Evolutionary conservation across 2,797 vertebrate genomes (phyloP).

Genomic region (Pantherophis alleghaniensis): DNA sequence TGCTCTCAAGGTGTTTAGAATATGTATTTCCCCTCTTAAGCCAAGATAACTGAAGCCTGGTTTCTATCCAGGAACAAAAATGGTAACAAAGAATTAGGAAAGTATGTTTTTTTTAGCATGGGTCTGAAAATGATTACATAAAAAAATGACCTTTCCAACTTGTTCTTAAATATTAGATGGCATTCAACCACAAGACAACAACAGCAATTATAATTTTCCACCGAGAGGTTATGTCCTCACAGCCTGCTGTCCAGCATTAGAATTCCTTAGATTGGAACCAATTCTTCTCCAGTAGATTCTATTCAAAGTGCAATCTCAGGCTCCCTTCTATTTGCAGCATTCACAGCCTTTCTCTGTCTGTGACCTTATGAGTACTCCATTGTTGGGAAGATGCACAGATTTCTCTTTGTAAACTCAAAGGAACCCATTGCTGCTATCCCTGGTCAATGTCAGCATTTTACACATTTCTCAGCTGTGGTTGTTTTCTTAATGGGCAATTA

Average conservation of each 20-base stretch:
- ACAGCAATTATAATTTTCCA: background rate
- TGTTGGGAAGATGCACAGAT: conserved; percentile 5
- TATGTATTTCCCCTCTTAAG: background rate
- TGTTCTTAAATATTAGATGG: background rate
- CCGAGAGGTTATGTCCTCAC: background rate
- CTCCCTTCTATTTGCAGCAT: background rate
- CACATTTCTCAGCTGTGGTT: background rate
- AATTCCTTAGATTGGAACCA: background rate
- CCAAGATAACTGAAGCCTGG: background rate
- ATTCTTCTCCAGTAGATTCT: background rate
- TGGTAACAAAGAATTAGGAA: background rate
- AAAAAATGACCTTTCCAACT: background rate
- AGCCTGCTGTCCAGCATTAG: background rate
- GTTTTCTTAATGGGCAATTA: background rate
- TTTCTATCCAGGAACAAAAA: conserved; percentile 13
- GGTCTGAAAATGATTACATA: background rate
- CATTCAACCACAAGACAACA: background rate
- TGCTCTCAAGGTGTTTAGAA: background rate
- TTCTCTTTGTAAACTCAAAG: conserved; percentile 8
- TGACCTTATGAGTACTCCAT: conserved; percentile 14
- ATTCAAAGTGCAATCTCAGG: background rate
- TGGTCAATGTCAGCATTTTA: background rate
- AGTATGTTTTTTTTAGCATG: background rate
- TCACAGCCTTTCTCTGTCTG: background rate
- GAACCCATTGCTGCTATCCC: background rate